Base-by-base conservation (phyloP, 2,888 invertebrate species). In the Lomographa bimaculata region DNA sequence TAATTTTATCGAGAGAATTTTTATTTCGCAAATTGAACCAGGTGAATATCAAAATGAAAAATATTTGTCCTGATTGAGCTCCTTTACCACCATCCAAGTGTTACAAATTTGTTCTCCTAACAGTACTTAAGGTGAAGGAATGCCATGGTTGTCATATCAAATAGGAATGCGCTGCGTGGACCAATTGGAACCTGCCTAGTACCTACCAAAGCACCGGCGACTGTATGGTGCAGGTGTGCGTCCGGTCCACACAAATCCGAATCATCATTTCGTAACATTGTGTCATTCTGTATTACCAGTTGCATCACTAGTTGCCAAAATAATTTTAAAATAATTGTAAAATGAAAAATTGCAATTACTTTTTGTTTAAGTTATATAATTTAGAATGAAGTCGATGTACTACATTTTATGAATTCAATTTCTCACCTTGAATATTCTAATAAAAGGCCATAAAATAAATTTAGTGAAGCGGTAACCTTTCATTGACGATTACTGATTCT, bases 181-280 rank as follows among this genome's bases (percentile, higher is more conserved):
- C 54, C 39, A 40, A 58, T 54, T 48, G 55, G 54, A 61, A 59
- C 51, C 48, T 67, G 64, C 61, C 51, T 14, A 14, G 3, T 4
- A 4, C 2, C 4, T n/a, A n/a, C n/a, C n/a, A n/a, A n/a, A n/a
- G n/a, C n/a, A n/a, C n/a, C n/a, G n/a, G n/a, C n/a, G n/a, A n/a
- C n/a, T n/a, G n/a, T n/a, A 81, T 50, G 66, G 67, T 60, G 51
- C 86, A 87, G 85, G 87, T 87, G 87, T 69, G 75, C 87, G 82
- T 85, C 87, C 86, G 85, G 84, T 72, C 65, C 75, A 73, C 10
- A 11, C 12, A 74, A 73, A 72, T 68, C 75, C 76, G 64, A 81
- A 79, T 49, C 48, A 32, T 29, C 32, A 42, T 27, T 47, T 5
- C 5, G 20, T 7, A 5, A 37, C 32, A 5, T 19, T 25, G 14